Evolutionary conservation across 2,113 vertebrate genomes (phyloP).

Genomic region (Percopsis transmontana): DNA sequence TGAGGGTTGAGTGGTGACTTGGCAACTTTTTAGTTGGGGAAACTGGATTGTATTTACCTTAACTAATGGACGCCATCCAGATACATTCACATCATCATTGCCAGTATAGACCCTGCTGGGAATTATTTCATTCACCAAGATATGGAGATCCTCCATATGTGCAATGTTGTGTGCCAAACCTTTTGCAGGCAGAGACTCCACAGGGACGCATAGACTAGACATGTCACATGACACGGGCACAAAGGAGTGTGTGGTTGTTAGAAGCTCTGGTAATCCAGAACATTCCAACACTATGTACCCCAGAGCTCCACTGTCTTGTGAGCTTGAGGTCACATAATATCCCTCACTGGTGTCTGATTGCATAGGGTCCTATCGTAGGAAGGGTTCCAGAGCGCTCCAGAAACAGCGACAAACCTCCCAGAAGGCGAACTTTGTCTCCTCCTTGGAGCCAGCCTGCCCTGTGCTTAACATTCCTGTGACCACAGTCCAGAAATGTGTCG

Average conservation of each 20-base stretch:
- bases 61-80: no score
- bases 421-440: conserved; percentile 14
- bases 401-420: conserved; percentile 10
- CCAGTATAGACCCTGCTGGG: not conserved
- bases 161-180: no score
- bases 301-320: not conserved
- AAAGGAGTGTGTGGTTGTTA: not conserved
- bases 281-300: not conserved
- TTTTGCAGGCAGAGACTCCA: not conserved
- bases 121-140: no score
- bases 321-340: not conserved
- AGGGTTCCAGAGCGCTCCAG: not conserved
- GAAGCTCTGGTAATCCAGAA: not conserved
- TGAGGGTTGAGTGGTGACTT: not conserved
- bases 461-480: not conserved
- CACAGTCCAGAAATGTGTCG: conserved; percentile 22
- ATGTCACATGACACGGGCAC: not conserved
- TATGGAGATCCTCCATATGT: no score
- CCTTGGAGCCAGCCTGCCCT: not conserved
- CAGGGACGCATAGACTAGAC: not conserved
- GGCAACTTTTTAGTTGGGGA: no score
- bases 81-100: conserved; percentile 5
- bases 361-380: not conserved
- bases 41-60: no score
- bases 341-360: not conserved